A percentile compares a stretch with the other conserved stretches of the same genome.
These are phyloP conservation scores for Apotomis turbidana DNA, from an alignment of 2,888 invertebrate species.

Conservation along the genomic window DNA sequence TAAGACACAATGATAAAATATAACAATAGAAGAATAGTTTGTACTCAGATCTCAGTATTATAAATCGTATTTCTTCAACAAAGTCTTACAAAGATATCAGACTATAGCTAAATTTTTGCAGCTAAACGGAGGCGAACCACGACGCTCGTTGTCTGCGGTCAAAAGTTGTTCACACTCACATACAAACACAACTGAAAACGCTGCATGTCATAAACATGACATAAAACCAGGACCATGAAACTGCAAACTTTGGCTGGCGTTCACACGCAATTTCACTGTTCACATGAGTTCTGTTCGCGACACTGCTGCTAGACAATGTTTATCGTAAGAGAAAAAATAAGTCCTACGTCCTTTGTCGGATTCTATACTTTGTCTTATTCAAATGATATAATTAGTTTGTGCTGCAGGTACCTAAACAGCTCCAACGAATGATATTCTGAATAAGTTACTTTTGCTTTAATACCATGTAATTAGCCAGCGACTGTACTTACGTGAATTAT, in stretches of 20 bases:
- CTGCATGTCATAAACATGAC: constrained; percentile 30
- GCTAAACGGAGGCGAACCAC: constrained; percentile 11
- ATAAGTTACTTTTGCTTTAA: no score
- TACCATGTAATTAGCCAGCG: no score
- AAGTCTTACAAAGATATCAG: no score
- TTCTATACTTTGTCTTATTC: no score
- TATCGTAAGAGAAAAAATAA: neutral
- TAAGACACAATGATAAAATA: no score
- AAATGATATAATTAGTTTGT: no score
- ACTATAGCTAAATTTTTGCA: neutral
- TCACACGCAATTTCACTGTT: constrained; percentile 11
- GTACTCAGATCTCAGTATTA: no score
- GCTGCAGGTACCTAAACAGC: no score
- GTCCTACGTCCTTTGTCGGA: no score
- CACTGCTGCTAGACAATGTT: constrained; percentile 13
- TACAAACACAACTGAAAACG: constrained; percentile 28
- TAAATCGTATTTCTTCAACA: no score
- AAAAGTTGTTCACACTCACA: constrained; percentile 8
- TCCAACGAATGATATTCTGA: no score
- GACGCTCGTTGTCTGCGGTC: constrained; percentile 14
- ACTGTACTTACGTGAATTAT: neutral
- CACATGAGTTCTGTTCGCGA: constrained; percentile 4
- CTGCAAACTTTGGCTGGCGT: constrained; percentile 19
- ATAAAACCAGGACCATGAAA: constrained; percentile 15
- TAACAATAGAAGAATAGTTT: no score